Conservation (phyloP, 2,113 vertebrate species). For the Heterocephalus glaber region DNA sequence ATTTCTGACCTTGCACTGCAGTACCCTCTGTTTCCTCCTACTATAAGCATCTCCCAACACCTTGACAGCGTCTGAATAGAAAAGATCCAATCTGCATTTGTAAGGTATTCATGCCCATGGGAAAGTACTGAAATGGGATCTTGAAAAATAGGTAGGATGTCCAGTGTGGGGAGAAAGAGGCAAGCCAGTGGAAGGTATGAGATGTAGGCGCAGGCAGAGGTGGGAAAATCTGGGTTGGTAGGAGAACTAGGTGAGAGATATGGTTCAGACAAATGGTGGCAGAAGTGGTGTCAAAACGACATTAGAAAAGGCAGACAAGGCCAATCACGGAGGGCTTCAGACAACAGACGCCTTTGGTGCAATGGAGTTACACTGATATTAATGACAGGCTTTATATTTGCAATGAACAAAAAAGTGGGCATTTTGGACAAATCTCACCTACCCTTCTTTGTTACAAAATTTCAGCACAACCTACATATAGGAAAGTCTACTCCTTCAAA, state of each 20-base stretch:
- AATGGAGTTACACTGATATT: background rate
- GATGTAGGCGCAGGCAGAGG: background rate
- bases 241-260: background rate
- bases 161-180: background rate
- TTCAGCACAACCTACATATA: background rate
- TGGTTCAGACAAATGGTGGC: background rate
- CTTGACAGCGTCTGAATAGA: background rate
- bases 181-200: background rate
- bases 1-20: background rate
- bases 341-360: background rate
- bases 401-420: constrained; percentile 8
- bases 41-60: background rate
- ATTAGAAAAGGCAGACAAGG: background rate
- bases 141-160: background rate
- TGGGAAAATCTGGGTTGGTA: background rate
- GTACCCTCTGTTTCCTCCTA: background rate
- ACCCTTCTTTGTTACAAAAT: background rate
- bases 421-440: background rate
- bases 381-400: background rate
- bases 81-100: background rate
- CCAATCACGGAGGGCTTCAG: background rate
- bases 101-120: background rate
- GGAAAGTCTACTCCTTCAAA: background rate
- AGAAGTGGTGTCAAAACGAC: background rate
- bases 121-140: background rate